Conservation (phyloP, 2,113 vertebrate genomes). For the Piprites chloris region DNA sequence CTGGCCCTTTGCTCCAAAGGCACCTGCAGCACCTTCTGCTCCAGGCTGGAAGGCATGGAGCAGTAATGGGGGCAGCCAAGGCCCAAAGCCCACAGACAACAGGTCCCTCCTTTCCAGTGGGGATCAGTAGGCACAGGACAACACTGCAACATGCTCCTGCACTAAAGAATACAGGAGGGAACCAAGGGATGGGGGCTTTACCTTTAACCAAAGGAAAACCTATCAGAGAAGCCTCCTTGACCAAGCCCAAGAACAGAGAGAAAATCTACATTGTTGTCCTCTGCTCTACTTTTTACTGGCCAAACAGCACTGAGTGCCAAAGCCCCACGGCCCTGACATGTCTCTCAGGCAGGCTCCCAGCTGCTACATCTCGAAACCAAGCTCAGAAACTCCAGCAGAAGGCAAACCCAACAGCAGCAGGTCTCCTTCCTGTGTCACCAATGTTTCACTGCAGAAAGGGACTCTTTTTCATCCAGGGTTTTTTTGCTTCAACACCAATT, state of each 20-base stretch:
- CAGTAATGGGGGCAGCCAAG: not conserved
- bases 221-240: not conserved
- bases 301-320: not conserved
- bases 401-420: not conserved
- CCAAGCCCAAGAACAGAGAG: not conserved
- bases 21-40: not conserved
- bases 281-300: not conserved
- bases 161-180: not conserved
- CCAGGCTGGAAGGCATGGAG: not conserved
- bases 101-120: not conserved
- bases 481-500: not conserved
- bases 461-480: not conserved
- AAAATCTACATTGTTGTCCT: not conserved
- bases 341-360: not conserved
- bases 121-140: not conserved
- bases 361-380: not conserved
- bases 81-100: not conserved
- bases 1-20: not conserved
- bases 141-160: accelerated
- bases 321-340: accelerated
- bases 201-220: not conserved
- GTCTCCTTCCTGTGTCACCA: accelerated
- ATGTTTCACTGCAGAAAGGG: not conserved
- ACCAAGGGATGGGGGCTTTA: not conserved
- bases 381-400: not conserved